Evolutionary conservation across 2,797 vertebrate species (phyloP), one percentile per base, ranked within the genome.

Genomic region (Oryzias dopingdopingensis): DNA sequence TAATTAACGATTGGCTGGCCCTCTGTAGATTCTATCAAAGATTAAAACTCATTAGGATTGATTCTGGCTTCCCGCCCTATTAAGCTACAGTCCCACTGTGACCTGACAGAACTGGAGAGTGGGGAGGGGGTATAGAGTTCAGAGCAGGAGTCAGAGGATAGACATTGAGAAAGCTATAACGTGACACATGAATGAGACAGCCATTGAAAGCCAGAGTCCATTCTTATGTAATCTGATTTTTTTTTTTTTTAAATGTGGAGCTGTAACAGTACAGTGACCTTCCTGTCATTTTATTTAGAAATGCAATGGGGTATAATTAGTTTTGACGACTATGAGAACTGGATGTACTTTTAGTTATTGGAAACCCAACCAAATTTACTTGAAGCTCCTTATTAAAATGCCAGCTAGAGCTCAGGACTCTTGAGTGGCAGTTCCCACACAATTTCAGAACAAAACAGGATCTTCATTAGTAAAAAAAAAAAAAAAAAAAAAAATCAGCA

Each of bases 21-120:
- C 70, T 77, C 66, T 2, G 54, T 59, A 74, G 83, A 79, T 82
- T 83, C 23, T 24, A 73, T 84, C 83, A 83, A 81, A 80, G 84
- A 89, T 86, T 85, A 87, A 85, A 90, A 85, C 81, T 83, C 4
- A 41, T 88, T 87, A 86, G 71, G 70, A 88, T 85, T 80, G 84
- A 90, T 88, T 80, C 42, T 63, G 79, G 77, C 67, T 71, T 79
- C 76, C 59, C 67, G 44, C 45, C 56, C 54, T 52, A 81, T 83
- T 83, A 78, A 77, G 61, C 75, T 54, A 55, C 23, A 26, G 69
- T 51, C 66, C 66, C 63, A 32, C 37, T 17, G 44, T 56, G 56
- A 56, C 49, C 54, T 74, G 62, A 65, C 46, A 56, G 57, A 63
- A 59, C 15, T 51, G 41, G 48, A 59, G 29, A 51, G 53, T 23